A percentile compares a stretch with the other conserved stretches of the same genome.
Evolutionary conservation across 2,797 vertebrate genomes (phyloP).

Genomic region (Melanotaenia maccullochi): DNA sequence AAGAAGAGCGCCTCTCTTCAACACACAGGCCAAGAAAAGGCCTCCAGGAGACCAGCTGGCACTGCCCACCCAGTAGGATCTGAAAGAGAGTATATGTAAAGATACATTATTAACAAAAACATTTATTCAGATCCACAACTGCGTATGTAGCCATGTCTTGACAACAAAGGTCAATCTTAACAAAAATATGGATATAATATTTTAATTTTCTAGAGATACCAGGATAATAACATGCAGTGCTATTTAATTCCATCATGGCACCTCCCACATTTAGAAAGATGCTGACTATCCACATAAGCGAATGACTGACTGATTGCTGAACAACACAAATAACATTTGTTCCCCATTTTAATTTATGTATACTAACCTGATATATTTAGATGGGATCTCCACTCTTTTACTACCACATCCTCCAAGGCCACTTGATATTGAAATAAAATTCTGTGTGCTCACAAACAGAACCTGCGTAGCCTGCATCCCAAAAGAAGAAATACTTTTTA

Average conservation of each 20-base stretch:
- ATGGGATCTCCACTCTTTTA: constrained; percentile 82
- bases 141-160: background rate
- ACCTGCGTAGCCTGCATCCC: constrained; percentile 88
- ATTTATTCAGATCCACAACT: background rate
- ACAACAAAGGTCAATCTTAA: background rate
- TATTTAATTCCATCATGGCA: background rate
- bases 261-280: background rate
- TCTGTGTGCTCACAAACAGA: constrained; percentile 91
- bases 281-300: background rate
- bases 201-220: no score
- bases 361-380: constrained; percentile 88
- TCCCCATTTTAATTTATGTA: background rate
- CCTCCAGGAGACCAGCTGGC: constrained; percentile 90
- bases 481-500: constrained; percentile 11
- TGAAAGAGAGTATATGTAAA: constrained; percentile 55
- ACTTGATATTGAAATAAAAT: constrained; percentile 87
- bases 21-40: constrained; percentile 92
- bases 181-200: background rate
- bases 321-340: background rate
- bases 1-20: constrained; percentile 93
- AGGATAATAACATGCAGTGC: background rate
- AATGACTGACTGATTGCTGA: background rate
- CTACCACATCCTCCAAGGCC: constrained; percentile 92
- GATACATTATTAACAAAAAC: background rate
- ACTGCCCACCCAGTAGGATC: constrained; percentile 95